Evolutionary conservation across 2,113 vertebrate species (phyloP).

Genomic region (Puntigrus tetrazona): DNA sequence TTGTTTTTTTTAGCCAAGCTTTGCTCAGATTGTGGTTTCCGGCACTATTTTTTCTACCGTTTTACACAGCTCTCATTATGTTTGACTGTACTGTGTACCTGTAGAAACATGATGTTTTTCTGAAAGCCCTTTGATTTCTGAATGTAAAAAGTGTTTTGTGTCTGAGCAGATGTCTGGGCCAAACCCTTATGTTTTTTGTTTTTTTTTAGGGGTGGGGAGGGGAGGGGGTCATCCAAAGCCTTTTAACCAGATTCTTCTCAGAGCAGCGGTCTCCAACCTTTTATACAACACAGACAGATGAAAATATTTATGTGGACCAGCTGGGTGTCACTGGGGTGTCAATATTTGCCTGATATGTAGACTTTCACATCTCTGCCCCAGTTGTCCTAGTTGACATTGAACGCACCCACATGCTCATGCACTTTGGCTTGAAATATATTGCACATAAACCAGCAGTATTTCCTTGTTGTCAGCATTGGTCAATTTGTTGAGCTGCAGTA

Average conservation of each 20-base stretch:
- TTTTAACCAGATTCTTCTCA: background rate
- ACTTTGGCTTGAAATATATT: background rate
- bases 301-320: background rate
- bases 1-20: background rate
- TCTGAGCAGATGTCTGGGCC: background rate
- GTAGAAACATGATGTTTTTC: slow-evolving; percentile 34
- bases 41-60: background rate
- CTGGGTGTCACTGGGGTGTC: background rate
- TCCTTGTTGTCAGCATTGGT: background rate
- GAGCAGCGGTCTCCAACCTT: background rate
- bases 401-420: background rate
- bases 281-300: background rate
- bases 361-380: background rate
- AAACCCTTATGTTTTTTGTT: background rate
- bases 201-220: too few relatives aligned
- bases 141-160: background rate
- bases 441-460: background rate
- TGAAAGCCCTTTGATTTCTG: slow-evolving; percentile 33
- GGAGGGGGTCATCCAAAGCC: background rate
- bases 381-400: background rate
- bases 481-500: background rate
- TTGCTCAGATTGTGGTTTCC: background rate
- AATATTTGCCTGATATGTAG: background rate
- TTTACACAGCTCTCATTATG: slow-evolving; percentile 18
- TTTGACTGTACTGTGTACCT: slow-evolving; percentile 32